These are phyloP conservation scores for Empidonax alnorum DNA, from an alignment of 2,113 vertebrate genomes.

Conservation along the genomic window DNA sequence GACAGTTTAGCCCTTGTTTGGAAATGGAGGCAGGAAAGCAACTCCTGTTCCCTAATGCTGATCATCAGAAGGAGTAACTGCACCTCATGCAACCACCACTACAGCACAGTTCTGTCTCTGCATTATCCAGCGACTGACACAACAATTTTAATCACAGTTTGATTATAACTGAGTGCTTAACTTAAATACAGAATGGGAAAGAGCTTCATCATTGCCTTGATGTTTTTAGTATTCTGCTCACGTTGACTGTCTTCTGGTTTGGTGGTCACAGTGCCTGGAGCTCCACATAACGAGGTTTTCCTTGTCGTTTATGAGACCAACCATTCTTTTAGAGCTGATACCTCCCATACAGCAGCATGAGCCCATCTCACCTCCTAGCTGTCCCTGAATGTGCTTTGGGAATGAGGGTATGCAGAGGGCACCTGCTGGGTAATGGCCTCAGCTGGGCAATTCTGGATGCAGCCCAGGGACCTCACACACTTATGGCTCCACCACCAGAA, in stretches of 20 bases:
- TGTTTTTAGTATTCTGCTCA: neutral
- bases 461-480: neutral
- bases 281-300: neutral
- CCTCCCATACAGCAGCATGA: neutral
- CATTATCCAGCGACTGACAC: neutral
- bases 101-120: neutral
- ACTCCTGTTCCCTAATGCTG: neutral
- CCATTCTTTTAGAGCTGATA: neutral
- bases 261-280: neutral
- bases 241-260: neutral
- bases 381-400: neutral
- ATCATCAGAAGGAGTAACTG: neutral
- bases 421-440: slow-evolving; percentile 29
- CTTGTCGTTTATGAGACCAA: neutral
- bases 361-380: neutral
- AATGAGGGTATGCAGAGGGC: neutral
- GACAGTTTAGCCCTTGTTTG: neutral
- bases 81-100: neutral
- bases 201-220: neutral
- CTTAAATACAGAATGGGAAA: neutral
- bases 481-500: neutral
- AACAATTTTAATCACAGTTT: neutral
- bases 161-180: neutral
- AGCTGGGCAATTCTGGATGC: neutral
- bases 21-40: neutral